Conservation (phyloP, 2,113 vertebrate species). For the Paedocypris sp. region DNA sequence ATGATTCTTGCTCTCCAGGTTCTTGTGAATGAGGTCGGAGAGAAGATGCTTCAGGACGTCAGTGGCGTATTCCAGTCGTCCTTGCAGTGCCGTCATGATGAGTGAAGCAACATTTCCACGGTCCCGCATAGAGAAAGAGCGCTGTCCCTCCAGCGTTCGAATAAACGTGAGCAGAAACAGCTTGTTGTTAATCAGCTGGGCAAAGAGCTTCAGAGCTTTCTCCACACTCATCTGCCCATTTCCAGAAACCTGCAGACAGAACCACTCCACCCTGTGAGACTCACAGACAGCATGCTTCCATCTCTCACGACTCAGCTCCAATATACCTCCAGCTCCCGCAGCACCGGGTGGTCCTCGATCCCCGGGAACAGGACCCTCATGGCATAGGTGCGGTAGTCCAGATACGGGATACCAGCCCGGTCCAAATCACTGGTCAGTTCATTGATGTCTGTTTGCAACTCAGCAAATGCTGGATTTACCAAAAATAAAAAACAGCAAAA, state of each 20-base stretch:
- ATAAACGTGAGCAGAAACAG: conserved; percentile 95
- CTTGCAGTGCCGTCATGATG: conserved; percentile 94
- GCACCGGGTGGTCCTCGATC: conserved; percentile 93
- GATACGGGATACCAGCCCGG: conserved; percentile 87
- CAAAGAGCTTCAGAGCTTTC: conserved; percentile 93
- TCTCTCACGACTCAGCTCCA: too few relatives aligned
- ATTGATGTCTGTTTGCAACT: conserved; percentile 97
- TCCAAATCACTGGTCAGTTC: conserved; percentile 96
- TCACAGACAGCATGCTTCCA: too few relatives aligned
- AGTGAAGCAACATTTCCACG: conserved; percentile 94
- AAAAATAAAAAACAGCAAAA: not conserved
- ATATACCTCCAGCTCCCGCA: conserved; percentile 96
- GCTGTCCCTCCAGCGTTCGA: conserved; percentile 87
- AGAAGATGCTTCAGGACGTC: conserved; percentile 95
- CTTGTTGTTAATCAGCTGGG: conserved; percentile 97
- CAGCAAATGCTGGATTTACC: conserved; percentile 80
- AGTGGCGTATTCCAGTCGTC: conserved; percentile 91
- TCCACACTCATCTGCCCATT: conserved; percentile 91
- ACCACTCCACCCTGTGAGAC: not conserved
- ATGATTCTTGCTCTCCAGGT: conserved; percentile 97
- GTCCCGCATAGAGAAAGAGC: conserved; percentile 97
- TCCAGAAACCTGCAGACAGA: conserved; percentile 75
- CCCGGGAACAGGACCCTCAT: conserved; percentile 97
- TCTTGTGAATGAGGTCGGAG: conserved; percentile 93
- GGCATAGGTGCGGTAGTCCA: conserved; percentile 92